These are phyloP conservation scores for Emydoidea blandingii DNA, from an alignment of 2,797 vertebrate species.

Conservation along the genomic window DNA sequence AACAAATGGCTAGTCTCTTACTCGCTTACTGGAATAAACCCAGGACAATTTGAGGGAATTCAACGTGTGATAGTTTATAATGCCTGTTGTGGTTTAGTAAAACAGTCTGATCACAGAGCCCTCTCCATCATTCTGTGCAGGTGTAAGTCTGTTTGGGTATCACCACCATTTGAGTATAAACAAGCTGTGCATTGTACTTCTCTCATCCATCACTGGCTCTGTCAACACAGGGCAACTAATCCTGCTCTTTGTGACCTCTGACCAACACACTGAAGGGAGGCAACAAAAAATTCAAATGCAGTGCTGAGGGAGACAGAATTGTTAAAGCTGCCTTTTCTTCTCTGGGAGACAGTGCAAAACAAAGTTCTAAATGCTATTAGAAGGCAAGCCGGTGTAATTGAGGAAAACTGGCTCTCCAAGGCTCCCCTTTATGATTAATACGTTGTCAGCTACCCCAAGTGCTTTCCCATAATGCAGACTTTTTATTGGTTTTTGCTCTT, in stretches of 20 bases:
- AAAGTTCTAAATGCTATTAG: constrained; percentile 60
- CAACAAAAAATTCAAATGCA: constrained; percentile 67
- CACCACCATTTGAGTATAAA: constrained; percentile 23
- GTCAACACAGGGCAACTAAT: constrained; percentile 79
- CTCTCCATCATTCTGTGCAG: not conserved
- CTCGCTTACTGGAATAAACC: not conserved
- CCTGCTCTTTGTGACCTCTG: constrained; percentile 73
- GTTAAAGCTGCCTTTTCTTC: constrained; percentile 68
- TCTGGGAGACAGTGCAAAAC: constrained; percentile 50
- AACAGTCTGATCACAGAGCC: not conserved
- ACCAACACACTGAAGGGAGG: constrained; percentile 55
- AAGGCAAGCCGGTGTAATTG: constrained; percentile 40
- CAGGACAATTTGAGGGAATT: not conserved
- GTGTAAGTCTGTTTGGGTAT: constrained; percentile 23
- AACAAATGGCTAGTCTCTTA: not conserved
- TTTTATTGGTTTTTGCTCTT: constrained; percentile 46
- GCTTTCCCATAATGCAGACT: constrained; percentile 5
- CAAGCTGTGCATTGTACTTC: constrained; percentile 59
- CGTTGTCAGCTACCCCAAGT: constrained; percentile 22
- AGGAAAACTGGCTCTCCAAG: not conserved
- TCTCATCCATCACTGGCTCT: constrained; percentile 80
- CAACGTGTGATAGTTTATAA: fast-evolving
- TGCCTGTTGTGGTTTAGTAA: not conserved
- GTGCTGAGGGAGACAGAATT: constrained; percentile 73
- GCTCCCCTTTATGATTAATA: constrained; percentile 53